A percentile compares a stretch with the other conserved stretches of the same genome.
Conservation (phyloP, 2,113 vertebrate genomes). For the Nipponia nippon region DNA sequence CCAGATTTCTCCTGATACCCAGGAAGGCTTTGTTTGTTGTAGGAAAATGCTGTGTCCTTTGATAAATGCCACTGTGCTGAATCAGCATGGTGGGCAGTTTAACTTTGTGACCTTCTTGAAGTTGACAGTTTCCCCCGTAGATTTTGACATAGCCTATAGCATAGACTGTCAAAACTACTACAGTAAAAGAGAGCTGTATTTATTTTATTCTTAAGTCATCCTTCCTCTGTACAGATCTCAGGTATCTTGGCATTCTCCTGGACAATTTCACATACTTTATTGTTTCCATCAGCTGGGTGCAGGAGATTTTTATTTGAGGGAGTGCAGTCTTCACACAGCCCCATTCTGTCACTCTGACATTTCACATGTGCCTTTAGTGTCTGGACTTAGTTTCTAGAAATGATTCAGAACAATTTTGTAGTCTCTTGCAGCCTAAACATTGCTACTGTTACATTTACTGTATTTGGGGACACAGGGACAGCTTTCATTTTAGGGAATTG, state of each 20-base stretch:
- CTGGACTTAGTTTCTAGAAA: background rate
- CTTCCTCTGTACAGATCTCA: background rate
- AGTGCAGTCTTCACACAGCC: background rate
- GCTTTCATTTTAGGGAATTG: background rate
- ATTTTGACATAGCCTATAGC: conserved; percentile 52
- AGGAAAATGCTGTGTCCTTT: background rate
- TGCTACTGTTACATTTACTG: background rate
- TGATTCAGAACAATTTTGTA: background rate
- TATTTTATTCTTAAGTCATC: conserved; percentile 8
- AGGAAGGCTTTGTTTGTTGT: conserved; percentile 5
- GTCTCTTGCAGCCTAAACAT: background rate
- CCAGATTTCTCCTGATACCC: conserved; percentile 40
- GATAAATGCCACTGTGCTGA: conserved; percentile 47
- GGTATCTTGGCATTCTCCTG: background rate
- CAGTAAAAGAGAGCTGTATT: background rate
- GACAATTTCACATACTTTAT: background rate
- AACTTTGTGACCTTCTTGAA: conserved; percentile 61
- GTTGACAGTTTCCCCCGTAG: background rate
- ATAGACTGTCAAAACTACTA: background rate
- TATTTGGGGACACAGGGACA: background rate
- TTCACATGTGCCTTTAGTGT: background rate
- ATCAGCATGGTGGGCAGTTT: conserved; percentile 50
- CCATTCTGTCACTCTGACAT: background rate
- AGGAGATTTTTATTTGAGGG: background rate
- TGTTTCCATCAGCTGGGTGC: background rate